Percentiles rank a stretch among this genome's conserved stretches.
These are phyloP conservation scores for Sarcophaga carnaria DNA, from an alignment of 2,888 invertebrate genomes.

Conservation along the genomic window DNA sequence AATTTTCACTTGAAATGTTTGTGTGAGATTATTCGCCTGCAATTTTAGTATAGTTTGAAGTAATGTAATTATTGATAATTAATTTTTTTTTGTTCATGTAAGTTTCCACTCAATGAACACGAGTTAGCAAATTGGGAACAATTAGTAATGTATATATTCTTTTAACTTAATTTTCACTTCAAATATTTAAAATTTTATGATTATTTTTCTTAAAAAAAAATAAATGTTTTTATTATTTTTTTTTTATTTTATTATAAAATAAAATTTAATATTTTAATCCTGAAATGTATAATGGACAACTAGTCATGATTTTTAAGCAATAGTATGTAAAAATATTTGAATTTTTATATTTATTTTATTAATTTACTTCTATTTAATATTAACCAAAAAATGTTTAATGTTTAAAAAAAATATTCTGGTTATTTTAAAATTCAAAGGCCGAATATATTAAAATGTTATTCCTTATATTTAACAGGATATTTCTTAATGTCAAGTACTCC, in stretches of 20 bases:
- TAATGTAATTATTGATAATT: slow-evolving; percentile 17
- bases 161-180: slow-evolving; percentile 13
- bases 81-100: slow-evolving; percentile 2
- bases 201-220: background rate
- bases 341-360: background rate
- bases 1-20: too few relatives aligned
- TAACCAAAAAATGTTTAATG: too few relatives aligned
- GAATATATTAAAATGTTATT: too few relatives aligned
- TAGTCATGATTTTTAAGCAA: background rate
- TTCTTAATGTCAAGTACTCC: too few relatives aligned
- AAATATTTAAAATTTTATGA: slow-evolving; percentile 4
- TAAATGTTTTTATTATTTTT: background rate
- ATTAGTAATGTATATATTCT: slow-evolving; percentile 19
- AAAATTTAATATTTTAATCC: background rate
- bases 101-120: slow-evolving; percentile 25
- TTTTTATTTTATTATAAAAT: background rate
- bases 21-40: too few relatives aligned
- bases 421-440: too few relatives aligned
- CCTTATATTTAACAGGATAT: too few relatives aligned
- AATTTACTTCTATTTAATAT: too few relatives aligned
- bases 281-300: background rate
- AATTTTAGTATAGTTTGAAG: background rate
- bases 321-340: background rate
- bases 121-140: slow-evolving; percentile 17
- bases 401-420: too few relatives aligned